These are phyloP conservation scores for Phalloptychus januarius DNA, from an alignment of 2,797 vertebrate species.

Conservation along the genomic window DNA sequence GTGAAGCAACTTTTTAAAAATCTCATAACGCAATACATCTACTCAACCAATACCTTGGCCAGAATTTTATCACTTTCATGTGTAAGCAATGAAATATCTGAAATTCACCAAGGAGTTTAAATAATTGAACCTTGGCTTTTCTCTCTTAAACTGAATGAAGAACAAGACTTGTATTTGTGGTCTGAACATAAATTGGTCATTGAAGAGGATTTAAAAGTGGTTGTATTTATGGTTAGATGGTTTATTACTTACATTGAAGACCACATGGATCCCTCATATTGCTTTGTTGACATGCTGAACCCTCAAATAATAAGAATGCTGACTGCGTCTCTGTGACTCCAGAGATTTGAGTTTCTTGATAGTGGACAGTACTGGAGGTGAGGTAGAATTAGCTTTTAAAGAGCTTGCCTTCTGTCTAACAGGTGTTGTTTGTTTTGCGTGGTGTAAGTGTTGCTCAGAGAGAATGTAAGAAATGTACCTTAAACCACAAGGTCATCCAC, in stretches of 20 bases:
- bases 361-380: conserved; percentile 26
- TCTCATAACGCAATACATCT: not conserved
- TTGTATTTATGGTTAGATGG: conserved; percentile 66
- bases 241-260: conserved; percentile 49
- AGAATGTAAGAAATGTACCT: conserved; percentile 20
- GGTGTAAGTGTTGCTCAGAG: conserved; percentile 1
- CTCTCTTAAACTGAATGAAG: conserved; percentile 31
- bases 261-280: conserved; percentile 19
- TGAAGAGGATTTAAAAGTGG: conserved; percentile 62
- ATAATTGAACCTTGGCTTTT: not conserved
- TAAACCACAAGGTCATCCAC: conserved; percentile 27
- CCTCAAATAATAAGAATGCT: conserved; percentile 53
- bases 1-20: not conserved
- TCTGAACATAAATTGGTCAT: conserved; percentile 61
- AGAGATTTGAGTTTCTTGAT: conserved; percentile 47
- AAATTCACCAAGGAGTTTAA: not conserved
- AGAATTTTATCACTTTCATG: not conserved
- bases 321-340: conserved; percentile 35
- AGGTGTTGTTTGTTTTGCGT: conserved; percentile 35
- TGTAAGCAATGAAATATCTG: not conserved
- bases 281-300: not conserved
- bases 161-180: conserved; percentile 50
- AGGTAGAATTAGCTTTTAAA: conserved; percentile 56
- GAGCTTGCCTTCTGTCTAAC: conserved; percentile 35
- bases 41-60: not conserved